Evolutionary conservation across 2,797 vertebrate genomes (phyloP).

Genomic region (Syndactyla subalaris): DNA sequence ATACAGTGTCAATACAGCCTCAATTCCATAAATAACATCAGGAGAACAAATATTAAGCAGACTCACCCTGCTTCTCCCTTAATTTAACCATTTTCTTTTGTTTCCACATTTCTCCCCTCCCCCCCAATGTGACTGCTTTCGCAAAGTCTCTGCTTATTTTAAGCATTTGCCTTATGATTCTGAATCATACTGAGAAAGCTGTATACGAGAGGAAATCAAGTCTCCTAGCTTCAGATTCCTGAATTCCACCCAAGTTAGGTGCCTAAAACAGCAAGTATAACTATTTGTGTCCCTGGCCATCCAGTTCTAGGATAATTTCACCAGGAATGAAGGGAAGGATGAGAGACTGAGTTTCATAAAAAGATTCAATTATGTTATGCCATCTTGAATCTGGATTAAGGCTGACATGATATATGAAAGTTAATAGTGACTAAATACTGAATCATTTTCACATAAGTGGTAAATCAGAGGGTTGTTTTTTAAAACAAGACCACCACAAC

Average conservation of each 20-base stretch:
- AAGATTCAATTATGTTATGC: not conserved
- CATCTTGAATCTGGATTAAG: not conserved
- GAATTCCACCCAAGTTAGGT: not conserved
- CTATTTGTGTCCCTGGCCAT: not conserved
- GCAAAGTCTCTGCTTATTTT: not conserved
- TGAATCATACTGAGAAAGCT: not conserved
- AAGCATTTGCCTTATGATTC: slow-evolving; percentile 22
- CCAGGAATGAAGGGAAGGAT: not conserved
- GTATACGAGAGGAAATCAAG: not conserved
- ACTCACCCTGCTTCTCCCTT: not conserved
- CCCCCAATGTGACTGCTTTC: not conserved
- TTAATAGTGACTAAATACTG: not conserved
- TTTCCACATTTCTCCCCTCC: not conserved
- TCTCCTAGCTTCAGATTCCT: not conserved
- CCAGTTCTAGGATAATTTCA: not conserved
- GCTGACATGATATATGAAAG: not conserved
- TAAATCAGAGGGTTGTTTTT: not conserved
- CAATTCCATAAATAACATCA: not conserved
- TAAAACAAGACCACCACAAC: not conserved
- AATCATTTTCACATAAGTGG: not conserved
- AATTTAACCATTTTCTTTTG: not conserved
- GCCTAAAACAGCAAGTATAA: not conserved
- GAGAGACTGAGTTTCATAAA: not conserved
- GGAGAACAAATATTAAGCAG: not conserved
- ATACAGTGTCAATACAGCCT: not conserved